phyloP scores from a whole-genome alignment of 2,113 vertebrate species.

The Elanoides forficatus region DNA sequence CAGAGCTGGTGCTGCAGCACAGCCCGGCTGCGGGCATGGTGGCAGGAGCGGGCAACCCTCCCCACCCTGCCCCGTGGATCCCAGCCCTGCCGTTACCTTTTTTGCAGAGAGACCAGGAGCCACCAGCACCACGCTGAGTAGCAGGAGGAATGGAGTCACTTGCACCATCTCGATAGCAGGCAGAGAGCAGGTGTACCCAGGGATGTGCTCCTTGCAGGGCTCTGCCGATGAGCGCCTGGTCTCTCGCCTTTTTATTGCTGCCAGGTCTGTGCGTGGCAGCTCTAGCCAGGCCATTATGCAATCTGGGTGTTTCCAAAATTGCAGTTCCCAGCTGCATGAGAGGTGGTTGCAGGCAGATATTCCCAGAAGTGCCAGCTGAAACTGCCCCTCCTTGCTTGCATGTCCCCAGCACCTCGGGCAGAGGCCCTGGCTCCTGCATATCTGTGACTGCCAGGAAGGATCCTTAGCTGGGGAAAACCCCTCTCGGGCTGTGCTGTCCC shows the following conservation, averaged over 20 bases:
- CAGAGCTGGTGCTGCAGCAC: not conserved
- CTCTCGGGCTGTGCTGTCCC: not conserved
- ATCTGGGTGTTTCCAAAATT: not conserved
- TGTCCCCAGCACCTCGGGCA: not conserved
- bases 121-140: not conserved
- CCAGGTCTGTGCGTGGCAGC: not conserved
- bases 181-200: not conserved
- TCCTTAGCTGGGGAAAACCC: not conserved
- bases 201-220: not conserved
- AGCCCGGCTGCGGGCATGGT: no score
- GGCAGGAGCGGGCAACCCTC: not conserved
- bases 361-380: not conserved
- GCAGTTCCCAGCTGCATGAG: not conserved
- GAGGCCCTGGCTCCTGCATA: not conserved
- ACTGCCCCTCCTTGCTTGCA: fast-evolving
- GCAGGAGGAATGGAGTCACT: not conserved
- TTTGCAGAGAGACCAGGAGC: fast-evolving
- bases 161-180: not conserved
- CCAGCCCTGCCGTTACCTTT: not conserved
- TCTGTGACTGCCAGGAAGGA: fast-evolving
- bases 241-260: not conserved
- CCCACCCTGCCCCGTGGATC: not conserved
- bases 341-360: not conserved
- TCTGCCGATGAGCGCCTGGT: not conserved
- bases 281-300: not conserved